phyloP scores from a whole-genome alignment of 2,113 vertebrate genomes.

The Seriola quinqueradiata region DNA sequence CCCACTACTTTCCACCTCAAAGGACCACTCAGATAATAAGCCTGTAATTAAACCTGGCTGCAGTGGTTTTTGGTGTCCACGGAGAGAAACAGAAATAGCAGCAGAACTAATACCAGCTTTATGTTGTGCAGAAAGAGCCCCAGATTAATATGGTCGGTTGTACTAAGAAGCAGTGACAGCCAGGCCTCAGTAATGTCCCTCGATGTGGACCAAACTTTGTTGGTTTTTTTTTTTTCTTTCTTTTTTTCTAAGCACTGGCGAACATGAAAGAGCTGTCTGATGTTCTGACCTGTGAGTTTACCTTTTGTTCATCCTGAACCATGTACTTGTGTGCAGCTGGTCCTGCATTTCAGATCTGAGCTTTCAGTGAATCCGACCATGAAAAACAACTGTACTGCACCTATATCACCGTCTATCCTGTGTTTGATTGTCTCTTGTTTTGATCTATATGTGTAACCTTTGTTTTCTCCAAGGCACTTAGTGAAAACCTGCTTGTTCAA shows the following conservation, averaged over 20 bases:
- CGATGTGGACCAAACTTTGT: constrained; percentile 21
- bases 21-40: constrained; percentile 63
- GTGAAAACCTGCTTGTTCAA: constrained; percentile 27
- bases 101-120: constrained; percentile 61
- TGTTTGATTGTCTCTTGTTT: constrained; percentile 49
- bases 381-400: constrained; percentile 18
- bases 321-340: neutral
- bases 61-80: constrained; percentile 41
- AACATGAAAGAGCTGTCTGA: constrained; percentile 64
- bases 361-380: constrained; percentile 27
- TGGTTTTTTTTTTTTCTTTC: neutral
- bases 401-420: constrained; percentile 15
- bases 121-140: constrained; percentile 42
- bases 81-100: constrained; percentile 62
- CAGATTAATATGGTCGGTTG: constrained; percentile 20
- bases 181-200: constrained; percentile 23
- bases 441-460: constrained; percentile 51
- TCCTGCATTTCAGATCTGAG: constrained; percentile 20
- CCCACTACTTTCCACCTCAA: constrained; percentile 42
- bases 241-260: neutral
- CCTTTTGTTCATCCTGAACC: constrained; percentile 36
- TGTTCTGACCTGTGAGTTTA: constrained; percentile 60
- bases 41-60: constrained; percentile 73
- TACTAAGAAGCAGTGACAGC: constrained; percentile 44
- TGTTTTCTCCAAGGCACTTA: neutral